A percentile compares a stretch with the other conserved stretches of the same genome.
Conservation (phyloP, 1,140 invertebrate genomes). For the Eriosoma lanigerum region DNA sequence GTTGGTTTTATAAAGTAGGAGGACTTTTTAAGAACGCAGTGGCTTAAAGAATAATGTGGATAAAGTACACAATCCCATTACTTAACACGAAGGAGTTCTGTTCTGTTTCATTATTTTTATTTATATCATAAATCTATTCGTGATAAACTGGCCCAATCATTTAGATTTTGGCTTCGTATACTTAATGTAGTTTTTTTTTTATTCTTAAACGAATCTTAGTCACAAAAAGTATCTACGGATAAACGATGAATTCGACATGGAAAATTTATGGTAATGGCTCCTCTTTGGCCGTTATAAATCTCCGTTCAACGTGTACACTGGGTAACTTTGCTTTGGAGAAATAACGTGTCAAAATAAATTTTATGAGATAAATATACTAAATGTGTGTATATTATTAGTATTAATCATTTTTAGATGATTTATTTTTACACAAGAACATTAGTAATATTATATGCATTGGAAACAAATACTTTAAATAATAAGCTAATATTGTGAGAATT, state of each 20-base stretch:
- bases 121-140: slow-evolving; percentile 12
- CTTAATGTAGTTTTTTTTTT: not conserved
- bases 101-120: slow-evolving; percentile 8
- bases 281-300: not conserved
- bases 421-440: no score
- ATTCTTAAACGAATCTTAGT: not conserved
- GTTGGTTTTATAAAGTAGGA: no score
- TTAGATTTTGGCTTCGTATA: not conserved
- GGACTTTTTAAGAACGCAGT: no score
- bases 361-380: not conserved
- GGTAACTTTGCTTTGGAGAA: not conserved
- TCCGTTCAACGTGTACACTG: not conserved
- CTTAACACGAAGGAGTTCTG: not conserved
- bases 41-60: no score
- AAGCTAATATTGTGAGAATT: no score
- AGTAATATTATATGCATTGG: no score
- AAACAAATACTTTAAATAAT: no score
- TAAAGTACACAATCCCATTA: not conserved
- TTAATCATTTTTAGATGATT: no score
- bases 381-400: no score
- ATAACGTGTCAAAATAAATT: not conserved
- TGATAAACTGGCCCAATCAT: not conserved
- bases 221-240: not conserved
- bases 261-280: slow-evolving; percentile 18
- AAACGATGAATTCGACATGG: slow-evolving; percentile 6